Conservation (phyloP, 1,140 invertebrate species). For the Drosophila azteca region DNA sequence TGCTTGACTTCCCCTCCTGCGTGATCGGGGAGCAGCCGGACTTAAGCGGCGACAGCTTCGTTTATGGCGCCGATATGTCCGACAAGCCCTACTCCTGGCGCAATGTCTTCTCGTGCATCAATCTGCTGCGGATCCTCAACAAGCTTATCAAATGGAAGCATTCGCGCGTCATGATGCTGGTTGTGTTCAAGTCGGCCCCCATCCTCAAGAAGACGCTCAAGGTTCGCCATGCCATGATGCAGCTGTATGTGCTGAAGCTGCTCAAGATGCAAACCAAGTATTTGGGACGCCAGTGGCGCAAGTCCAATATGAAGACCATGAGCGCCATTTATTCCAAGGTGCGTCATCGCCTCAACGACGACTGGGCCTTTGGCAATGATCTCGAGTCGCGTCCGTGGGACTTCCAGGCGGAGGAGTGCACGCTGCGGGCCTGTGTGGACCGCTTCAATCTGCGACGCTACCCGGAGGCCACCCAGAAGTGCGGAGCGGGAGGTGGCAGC, state of each 20-base stretch:
- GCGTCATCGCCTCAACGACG: slow-evolving; percentile 97
- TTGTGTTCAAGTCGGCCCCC: slow-evolving; percentile 99
- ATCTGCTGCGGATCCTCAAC: slow-evolving; percentile 97
- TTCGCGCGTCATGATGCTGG: slow-evolving; percentile 99
- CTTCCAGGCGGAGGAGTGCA: slow-evolving; percentile 99
- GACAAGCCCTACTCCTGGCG: slow-evolving; percentile 96
- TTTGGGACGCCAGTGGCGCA: slow-evolving; percentile 99
- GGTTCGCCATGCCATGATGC: slow-evolving; percentile 98
- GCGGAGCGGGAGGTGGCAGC: slow-evolving; percentile 51
- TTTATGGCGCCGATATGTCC: slow-evolving; percentile 86
- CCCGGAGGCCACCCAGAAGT: slow-evolving; percentile 84
- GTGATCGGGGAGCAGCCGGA: slow-evolving; percentile 98
- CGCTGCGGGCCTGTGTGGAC: slow-evolving; percentile 95
- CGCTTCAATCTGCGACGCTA: slow-evolving; percentile 97
- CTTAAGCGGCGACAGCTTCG: slow-evolving; percentile 95
- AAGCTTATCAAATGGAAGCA: slow-evolving; percentile 99
- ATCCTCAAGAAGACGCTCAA: slow-evolving; percentile 98
- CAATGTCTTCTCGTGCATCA: slow-evolving; percentile 99
- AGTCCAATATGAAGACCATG: slow-evolving; percentile 99
- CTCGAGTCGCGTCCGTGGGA: slow-evolving; percentile 99
- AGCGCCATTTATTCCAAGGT: slow-evolving; percentile 99
- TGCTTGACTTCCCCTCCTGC: slow-evolving; percentile 97
- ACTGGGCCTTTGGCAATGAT: slow-evolving; percentile 99
- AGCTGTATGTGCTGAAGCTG: slow-evolving; percentile 98
- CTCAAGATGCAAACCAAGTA: slow-evolving; percentile 99